Percentiles rank a stretch among this genome's conserved stretches.
These are phyloP conservation scores for Germaria angustata DNA, from an alignment of 2,888 invertebrate genomes.

Conservation along the genomic window DNA sequence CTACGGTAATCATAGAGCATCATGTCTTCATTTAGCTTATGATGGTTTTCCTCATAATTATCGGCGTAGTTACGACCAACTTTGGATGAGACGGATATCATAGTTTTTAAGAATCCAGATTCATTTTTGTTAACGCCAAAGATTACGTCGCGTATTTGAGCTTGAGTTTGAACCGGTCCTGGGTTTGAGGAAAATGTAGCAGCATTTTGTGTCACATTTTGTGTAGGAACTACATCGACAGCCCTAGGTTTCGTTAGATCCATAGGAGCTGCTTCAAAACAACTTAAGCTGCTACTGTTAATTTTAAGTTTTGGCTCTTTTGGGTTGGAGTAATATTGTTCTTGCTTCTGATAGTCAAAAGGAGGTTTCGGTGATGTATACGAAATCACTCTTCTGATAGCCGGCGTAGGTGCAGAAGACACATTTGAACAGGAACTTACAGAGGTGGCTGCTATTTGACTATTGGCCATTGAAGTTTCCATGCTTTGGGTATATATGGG, in stretches of 20 bases:
- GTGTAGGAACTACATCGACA: conserved; percentile 6
- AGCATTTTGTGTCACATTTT: neutral
- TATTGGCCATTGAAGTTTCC: conserved; percentile 50
- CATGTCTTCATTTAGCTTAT: conserved; percentile 81
- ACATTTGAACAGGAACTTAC: conserved; percentile 69
- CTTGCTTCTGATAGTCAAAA: conserved; percentile 79
- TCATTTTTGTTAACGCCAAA: conserved; percentile 76
- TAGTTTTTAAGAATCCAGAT: conserved; percentile 77
- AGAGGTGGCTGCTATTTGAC: conserved; percentile 62
- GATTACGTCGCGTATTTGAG: conserved; percentile 78
- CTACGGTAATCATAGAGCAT: conserved; percentile 87
- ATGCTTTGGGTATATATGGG: conserved; percentile 75
- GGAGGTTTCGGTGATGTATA: conserved; percentile 79
- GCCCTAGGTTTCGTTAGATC: conserved; percentile 79
- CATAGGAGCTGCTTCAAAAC: conserved; percentile 77
- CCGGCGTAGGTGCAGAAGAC: conserved; percentile 48
- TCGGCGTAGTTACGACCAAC: conserved; percentile 68
- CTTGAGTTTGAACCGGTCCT: conserved; percentile 73
- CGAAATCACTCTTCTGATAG: conserved; percentile 74
- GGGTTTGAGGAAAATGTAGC: conserved; percentile 38
- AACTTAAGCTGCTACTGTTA: conserved; percentile 61
- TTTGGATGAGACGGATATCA: conserved; percentile 79
- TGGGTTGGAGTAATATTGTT: conserved; percentile 80
- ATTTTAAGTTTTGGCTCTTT: conserved; percentile 76
- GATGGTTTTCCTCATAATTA: conserved; percentile 73